Evolutionary conservation across 2,113 vertebrate species (phyloP).

Genomic region (Ptychochromis oligacanthus): DNA sequence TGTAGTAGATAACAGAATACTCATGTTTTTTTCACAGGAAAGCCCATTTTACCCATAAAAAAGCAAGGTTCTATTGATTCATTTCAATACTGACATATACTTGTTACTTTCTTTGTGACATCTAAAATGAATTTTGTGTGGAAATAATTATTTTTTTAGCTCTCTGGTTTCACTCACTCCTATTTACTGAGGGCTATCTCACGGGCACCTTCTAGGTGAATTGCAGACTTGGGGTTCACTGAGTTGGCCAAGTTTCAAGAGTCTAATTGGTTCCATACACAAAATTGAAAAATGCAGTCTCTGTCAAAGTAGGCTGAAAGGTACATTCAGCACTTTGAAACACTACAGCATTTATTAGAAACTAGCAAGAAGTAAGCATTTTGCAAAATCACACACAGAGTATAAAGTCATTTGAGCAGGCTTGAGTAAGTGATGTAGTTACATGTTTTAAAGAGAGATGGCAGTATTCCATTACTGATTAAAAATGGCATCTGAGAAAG

Average conservation of each 20-base stretch:
- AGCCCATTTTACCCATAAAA: not conserved
- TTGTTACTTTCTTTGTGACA: not conserved
- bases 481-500: conserved; percentile 6
- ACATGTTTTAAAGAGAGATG: conserved; percentile 63
- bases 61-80: not conserved
- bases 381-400: not conserved
- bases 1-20: not conserved
- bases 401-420: not conserved
- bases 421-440: conserved; percentile 40
- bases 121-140: not conserved
- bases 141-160: not conserved
- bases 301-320: not conserved
- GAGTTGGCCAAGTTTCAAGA: not conserved
- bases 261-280: not conserved
- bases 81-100: not conserved
- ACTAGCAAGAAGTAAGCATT: not conserved
- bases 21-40: not conserved
- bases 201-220: not conserved
- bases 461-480: conserved; percentile 67
- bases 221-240: not conserved
- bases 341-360: not conserved
- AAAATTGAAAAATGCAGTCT: not conserved
- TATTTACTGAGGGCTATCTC: not conserved
- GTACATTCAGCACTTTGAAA: not conserved
- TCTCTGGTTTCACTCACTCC: not conserved